Evolutionary conservation across 2,888 invertebrate species (phyloP), one percentile per base, ranked within the genome.

Genomic region (Lasioglossum villosulum): DNA sequence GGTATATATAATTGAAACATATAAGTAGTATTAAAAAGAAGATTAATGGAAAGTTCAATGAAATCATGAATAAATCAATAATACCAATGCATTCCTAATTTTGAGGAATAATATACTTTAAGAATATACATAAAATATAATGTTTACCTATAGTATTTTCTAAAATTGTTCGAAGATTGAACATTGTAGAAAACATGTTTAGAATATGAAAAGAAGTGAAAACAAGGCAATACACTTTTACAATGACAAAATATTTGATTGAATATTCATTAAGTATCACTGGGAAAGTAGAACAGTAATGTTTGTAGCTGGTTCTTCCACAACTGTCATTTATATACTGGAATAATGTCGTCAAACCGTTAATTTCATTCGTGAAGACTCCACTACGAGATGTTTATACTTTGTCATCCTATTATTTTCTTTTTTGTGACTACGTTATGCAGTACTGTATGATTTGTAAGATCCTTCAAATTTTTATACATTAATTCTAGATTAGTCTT

Each of bases 91-190:
- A 23, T 0, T 23, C 30, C n/a, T 30, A 48, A 16, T 39, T 74
- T 19, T 27, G 59, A 19, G 73, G 23, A 80, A 72, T 4, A 66
- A 79, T 77, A 34, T 75, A 37, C 34, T 72, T 23, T 14, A 19
- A 72, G 82, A 76, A 74, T 76, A 74, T 59, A 56, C 70, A 81
- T 63, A 80, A 82, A 83, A 74, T 71, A 45, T 68, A 45, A 52
- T 68, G 80, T 86, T 93, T 92, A 94, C 94, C 94, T 91, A 94
- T 92, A 73, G 89, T 82, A 79, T 90, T 87, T 83, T 93, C 91
- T 84, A 94, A 81, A 56, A 82, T 90, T 86, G 90, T 88, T 88
- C 89, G 91, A 45, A 92, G 63, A 75, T 91, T 80, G 71, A 90
- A 89, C 77, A 92, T 82, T 76, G 92, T 77, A 23, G 93, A 89